Evolutionary conservation across 2,113 vertebrate species (phyloP), one percentile per base, ranked within the genome.

Genomic region (Labeo catla): DNA sequence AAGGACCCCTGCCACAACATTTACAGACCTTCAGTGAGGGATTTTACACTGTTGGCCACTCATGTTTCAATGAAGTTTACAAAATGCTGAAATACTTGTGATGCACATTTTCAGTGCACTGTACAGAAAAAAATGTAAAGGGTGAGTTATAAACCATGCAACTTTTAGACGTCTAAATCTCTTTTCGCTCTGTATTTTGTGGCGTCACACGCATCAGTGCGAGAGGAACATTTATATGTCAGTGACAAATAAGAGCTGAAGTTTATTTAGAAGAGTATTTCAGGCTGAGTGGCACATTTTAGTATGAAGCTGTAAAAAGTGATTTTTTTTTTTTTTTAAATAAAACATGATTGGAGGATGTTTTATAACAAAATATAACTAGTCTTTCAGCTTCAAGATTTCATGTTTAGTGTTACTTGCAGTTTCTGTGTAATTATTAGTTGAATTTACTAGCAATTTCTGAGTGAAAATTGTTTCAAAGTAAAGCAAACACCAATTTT

Each of bases 1-100:
- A 76, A 76, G 72, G 12, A 76, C n/a, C n/a, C 72, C 72, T 50
- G 11, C 45, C 72, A 23, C n/a, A 76, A 76, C 72, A 76, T 76
- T 76, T 49, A 1, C 21, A 76, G 72, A 76, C 45, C 72, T 76
- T 76, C 45, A 76, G 4, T 76, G 11, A 49, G 6, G n/a, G 72
- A 74, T 23, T 23, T 49, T 23, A 21, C 72, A 8, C 72, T 47
- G 70, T 45, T 47, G 70, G 39, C 2, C 70, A 47, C 19, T 45
- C 5, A 45, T 8, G 39, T 45, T 28, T 72, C 39, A 45, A n/a
- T 4, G 4, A 11, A 72, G 45, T 21, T 11, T 10, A 45, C 39
- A 43, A 43, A 72, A 72, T 9, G 4, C 16, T 21, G 72, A 49
- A 9, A 72, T 8, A 1, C 39, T 45, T 21, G 8, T 45, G 68